Percentiles rank a stretch among this genome's conserved stretches.
Evolutionary conservation across 2,888 invertebrate genomes (phyloP).

Genomic region (Psylliodes chrysocephalus): DNA sequence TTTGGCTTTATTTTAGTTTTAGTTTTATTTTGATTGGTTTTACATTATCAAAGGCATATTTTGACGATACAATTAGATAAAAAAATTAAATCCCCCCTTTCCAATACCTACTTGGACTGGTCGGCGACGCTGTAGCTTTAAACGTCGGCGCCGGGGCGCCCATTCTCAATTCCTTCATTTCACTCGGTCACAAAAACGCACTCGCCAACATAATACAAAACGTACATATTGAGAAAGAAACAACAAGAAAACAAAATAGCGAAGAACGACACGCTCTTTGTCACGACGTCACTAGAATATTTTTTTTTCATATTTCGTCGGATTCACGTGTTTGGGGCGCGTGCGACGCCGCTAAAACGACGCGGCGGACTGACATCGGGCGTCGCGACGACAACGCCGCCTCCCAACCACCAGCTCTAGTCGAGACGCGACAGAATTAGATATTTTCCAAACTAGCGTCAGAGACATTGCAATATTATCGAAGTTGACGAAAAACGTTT

Average conservation of each 20-base stretch:
- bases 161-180: conserved; percentile 41
- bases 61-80: too few species aligned
- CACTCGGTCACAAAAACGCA: neutral
- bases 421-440: conserved; percentile 55
- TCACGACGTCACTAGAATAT: neutral
- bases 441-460: conserved; percentile 32
- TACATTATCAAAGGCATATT: too few species aligned
- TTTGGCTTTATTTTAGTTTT: too few species aligned
- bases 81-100: too few species aligned
- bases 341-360: conserved; percentile 41
- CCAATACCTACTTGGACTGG: conserved; percentile 68
- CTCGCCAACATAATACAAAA: neutral
- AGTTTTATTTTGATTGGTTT: too few species aligned
- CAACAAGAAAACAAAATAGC: neutral
- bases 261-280: neutral
- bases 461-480: neutral
- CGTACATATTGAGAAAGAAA: neutral
- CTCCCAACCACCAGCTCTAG: conserved; percentile 51
- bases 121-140: conserved; percentile 80
- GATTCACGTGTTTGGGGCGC: conserved; percentile 36
- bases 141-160: conserved; percentile 73
- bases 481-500: neutral
- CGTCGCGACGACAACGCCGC: conserved; percentile 47
- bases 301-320: neutral
- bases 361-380: conserved; percentile 42